Evolutionary conservation across 1,140 invertebrate genomes (phyloP).

Genomic region (Meloidogyne chitwoodi): DNA sequence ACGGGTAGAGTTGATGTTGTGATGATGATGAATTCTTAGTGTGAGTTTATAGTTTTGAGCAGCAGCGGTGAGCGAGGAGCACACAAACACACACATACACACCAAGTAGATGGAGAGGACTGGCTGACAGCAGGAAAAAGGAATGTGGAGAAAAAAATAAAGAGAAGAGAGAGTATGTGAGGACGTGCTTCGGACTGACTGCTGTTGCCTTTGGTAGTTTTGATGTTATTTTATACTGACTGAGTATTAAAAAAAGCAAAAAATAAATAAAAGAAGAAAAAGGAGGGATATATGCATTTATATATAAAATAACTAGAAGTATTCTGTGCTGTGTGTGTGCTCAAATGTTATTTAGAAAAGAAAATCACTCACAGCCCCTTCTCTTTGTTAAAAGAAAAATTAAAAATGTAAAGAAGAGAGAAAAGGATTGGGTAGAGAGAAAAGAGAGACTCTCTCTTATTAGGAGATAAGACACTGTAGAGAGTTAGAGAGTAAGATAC

Average conservation of each 20-base stretch:
- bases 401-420: too few relatives aligned
- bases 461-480: background rate
- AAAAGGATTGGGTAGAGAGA: too few relatives aligned
- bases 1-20: background rate
- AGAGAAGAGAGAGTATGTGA: background rate
- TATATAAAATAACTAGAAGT: background rate
- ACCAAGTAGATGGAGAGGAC: background rate
- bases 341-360: background rate
- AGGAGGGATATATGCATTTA: too few relatives aligned
- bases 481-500: background rate
- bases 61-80: background rate
- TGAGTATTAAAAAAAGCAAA: background rate
- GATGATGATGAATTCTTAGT: background rate
- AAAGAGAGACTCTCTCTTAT: too few relatives aligned
- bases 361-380: background rate
- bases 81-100: background rate
- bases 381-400: too few relatives aligned
- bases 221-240: background rate
- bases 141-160: background rate
- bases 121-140: background rate
- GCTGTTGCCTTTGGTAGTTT: background rate
- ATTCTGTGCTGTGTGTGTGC: background rate
- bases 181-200: background rate
- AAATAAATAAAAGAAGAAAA: too few relatives aligned
- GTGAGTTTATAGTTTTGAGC: background rate